Evolutionary conservation across 2,888 invertebrate species (phyloP).

Genomic region (Oscheius sp.): DNA sequence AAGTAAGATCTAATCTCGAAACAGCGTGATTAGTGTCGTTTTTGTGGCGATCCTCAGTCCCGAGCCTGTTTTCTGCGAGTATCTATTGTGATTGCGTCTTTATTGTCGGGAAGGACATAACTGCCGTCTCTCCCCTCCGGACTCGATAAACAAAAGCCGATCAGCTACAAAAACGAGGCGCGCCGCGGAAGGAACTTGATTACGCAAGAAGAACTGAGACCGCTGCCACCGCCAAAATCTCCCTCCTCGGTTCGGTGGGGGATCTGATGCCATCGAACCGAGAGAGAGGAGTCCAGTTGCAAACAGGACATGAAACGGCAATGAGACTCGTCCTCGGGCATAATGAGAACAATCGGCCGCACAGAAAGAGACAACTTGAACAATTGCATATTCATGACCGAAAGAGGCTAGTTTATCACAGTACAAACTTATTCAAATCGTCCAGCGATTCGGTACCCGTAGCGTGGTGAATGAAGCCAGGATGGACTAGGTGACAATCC

Average conservation of each 20-base stretch:
- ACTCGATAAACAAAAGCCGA: conserved; percentile 37
- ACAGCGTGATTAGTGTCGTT: too few species aligned
- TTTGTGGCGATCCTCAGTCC: too few species aligned
- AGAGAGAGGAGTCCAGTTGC: too few species aligned
- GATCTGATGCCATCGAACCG: too few species aligned
- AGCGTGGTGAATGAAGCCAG: background rate
- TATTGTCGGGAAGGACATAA: background rate
- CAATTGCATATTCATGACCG: too few species aligned
- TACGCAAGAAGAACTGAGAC: conserved; percentile 31
- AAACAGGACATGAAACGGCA: conserved; percentile 9
- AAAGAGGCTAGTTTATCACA: background rate
- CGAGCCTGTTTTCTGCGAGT: too few species aligned
- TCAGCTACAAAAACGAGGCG: conserved; percentile 34
- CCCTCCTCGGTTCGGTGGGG: too few species aligned
- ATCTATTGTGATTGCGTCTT: background rate
- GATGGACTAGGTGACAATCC: conserved; percentile 10
- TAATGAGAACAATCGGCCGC: conserved; percentile 11
- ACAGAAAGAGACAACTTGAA: too few species aligned
- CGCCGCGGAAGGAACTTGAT: conserved; percentile 29
- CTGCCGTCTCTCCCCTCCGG: background rate
- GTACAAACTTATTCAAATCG: conserved; percentile 6
- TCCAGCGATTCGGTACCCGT: conserved; percentile 3
- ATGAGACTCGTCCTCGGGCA: conserved; percentile 12
- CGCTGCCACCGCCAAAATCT: background rate
- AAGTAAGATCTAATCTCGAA: too few species aligned